Conservation (phyloP, 2,113 vertebrate species). For the Cebus imitator region DNA sequence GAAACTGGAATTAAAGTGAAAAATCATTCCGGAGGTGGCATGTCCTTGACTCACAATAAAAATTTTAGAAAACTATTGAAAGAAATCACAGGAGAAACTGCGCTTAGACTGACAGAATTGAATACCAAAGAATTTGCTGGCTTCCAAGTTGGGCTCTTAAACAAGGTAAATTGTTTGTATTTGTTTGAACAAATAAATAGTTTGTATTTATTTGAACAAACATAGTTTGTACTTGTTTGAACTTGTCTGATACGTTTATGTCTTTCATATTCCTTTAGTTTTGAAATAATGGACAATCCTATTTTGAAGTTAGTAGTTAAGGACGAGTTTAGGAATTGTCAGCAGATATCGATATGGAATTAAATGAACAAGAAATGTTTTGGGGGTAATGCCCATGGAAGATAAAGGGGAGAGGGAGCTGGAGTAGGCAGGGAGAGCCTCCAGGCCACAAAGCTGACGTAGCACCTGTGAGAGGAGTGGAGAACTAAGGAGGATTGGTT, state of each 20-base stretch:
- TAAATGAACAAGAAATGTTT: background rate
- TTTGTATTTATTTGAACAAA: background rate
- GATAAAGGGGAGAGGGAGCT: background rate
- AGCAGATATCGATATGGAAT: background rate
- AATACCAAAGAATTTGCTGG: slow-evolving; percentile 91
- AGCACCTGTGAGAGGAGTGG: background rate
- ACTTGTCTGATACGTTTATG: background rate
- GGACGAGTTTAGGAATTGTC: background rate
- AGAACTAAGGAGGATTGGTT: background rate
- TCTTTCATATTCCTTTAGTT: slow-evolving; percentile 20
- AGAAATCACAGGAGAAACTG: slow-evolving; percentile 88
- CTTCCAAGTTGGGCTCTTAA: slow-evolving; percentile 91
- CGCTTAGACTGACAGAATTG: slow-evolving; percentile 86
- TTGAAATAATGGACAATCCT: slow-evolving; percentile 19
- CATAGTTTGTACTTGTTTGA: background rate
- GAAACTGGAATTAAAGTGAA: slow-evolving; percentile 91
- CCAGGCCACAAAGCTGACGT: background rate
- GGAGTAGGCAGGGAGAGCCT: background rate
- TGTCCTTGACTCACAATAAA: slow-evolving; percentile 86
- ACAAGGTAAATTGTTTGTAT: slow-evolving; percentile 86
- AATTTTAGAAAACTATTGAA: slow-evolving; percentile 91
- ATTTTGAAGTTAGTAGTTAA: background rate
- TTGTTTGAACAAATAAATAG: background rate
- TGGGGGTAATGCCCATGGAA: background rate
- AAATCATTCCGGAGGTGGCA: slow-evolving; percentile 89